Conservation (phyloP, 2,797 vertebrate genomes). For the Anisognathus igniventris region DNA sequence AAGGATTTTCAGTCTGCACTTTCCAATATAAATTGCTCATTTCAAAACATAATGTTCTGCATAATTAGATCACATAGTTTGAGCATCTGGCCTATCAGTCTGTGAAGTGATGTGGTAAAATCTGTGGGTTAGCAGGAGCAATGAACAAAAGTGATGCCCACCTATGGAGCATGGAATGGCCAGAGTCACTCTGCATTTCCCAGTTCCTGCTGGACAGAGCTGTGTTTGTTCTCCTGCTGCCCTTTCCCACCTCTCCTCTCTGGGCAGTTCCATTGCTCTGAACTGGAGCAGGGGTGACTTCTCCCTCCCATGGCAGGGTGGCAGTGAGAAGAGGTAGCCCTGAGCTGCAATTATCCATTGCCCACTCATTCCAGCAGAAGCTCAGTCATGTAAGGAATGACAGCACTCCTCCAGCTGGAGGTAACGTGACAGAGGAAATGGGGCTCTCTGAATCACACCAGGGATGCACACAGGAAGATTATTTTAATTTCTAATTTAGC, state of each 20-base stretch:
- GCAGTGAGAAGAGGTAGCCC: not conserved
- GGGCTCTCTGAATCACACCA: not conserved
- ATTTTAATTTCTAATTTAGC: not conserved
- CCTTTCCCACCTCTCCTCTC: not conserved
- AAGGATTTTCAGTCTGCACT: conserved; percentile 18
- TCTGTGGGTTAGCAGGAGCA: not conserved
- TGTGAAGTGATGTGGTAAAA: not conserved
- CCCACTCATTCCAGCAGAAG: not conserved
- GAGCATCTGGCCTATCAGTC: conserved; percentile 16
- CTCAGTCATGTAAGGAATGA: not conserved
- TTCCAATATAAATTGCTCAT: conserved; percentile 15
- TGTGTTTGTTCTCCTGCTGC: not conserved
- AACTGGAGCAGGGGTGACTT: not conserved
- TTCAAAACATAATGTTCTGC: conserved; percentile 22
- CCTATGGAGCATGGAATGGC: not conserved
- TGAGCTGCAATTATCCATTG: not conserved
- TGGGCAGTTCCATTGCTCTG: not conserved
- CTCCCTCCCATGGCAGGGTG: not conserved
- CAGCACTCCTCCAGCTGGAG: not conserved
- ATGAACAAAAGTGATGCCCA: not conserved
- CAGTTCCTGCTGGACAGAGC: not conserved
- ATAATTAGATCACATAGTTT: conserved; percentile 28
- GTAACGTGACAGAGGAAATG: not conserved
- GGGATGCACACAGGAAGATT: not conserved
- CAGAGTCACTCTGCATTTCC: not conserved